Percentiles rank a stretch among this genome's conserved stretches.
phyloP scores from a whole-genome alignment of 1,140 invertebrate species.

The Pogonomyrmex californicus region DNA sequence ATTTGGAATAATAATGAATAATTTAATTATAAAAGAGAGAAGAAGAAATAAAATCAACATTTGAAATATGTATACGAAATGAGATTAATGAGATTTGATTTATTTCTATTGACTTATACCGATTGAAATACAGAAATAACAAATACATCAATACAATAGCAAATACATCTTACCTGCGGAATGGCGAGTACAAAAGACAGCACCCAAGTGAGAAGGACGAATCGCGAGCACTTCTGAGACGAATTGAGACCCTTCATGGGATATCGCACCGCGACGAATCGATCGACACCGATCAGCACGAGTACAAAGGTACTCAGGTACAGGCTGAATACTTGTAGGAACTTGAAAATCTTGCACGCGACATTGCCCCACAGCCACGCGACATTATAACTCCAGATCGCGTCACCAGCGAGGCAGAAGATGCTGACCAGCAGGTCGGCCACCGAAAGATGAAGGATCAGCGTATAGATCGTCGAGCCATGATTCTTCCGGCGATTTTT shows the following conservation, averaged over 20 bases:
- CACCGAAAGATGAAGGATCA: conserved; percentile 92
- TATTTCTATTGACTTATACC: not conserved
- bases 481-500: conserved; percentile 88
- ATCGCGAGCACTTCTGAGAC: conserved; percentile 88
- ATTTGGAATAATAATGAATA: too few species aligned
- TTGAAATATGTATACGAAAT: not conserved
- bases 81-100: not conserved
- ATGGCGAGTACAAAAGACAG: conserved; percentile 91
- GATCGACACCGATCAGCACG: conserved; percentile 93
- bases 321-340: conserved; percentile 93
- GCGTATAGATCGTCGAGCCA: conserved; percentile 91
- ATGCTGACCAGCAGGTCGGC: conserved; percentile 93
- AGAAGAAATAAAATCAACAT: not conserved
- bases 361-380: conserved; percentile 93
- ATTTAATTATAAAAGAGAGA: too few species aligned
- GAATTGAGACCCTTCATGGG: conserved; percentile 92
- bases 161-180: conserved; percentile 91
- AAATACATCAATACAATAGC: too few species aligned
- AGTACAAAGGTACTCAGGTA: conserved; percentile 95
- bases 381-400: conserved; percentile 93
- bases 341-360: conserved; percentile 94
- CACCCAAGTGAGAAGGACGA: conserved; percentile 90
- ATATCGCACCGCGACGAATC: conserved; percentile 93
- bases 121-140: not conserved
- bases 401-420: conserved; percentile 93